phyloP scores from a whole-genome alignment of 2,797 vertebrate species.

The Chloroceryle inda region DNA sequence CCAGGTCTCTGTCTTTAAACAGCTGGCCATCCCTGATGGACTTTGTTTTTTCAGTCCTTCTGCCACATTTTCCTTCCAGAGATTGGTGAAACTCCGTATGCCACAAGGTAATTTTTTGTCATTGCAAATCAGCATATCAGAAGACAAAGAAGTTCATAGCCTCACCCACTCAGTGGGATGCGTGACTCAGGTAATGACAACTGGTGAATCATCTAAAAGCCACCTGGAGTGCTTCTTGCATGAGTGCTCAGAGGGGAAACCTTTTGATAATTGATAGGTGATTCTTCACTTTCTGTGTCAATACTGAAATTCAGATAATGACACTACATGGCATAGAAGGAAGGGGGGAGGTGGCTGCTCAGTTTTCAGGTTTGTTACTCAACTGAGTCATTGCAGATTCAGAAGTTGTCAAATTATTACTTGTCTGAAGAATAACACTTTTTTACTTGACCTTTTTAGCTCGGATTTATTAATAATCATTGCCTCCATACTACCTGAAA shows the following conservation, averaged over 20 bases:
- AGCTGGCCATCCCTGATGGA: too few relatives aligned
- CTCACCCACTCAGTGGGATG: slow-evolving; percentile 21
- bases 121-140: neutral
- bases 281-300: slow-evolving; percentile 23
- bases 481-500: neutral
- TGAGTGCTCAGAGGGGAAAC: slow-evolving; percentile 13
- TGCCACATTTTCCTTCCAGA: fast-evolving
- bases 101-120: neutral
- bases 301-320: slow-evolving; percentile 33
- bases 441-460: neutral
- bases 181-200: slow-evolving; percentile 16
- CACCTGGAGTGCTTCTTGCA: neutral
- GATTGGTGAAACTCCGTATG: neutral
- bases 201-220: slow-evolving; percentile 33
- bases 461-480: slow-evolving; percentile 1
- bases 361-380: slow-evolving; percentile 22
- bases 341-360: neutral
- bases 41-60: neutral
- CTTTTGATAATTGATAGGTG: slow-evolving; percentile 6
- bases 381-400: slow-evolving; percentile 10
- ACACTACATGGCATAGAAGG: neutral
- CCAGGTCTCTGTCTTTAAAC: neutral
- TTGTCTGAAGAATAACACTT: neutral
- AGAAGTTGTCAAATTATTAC: neutral
- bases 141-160: neutral